Evolutionary conservation across 2,888 invertebrate species (phyloP).

Genomic region (Chouioia cunea): DNA sequence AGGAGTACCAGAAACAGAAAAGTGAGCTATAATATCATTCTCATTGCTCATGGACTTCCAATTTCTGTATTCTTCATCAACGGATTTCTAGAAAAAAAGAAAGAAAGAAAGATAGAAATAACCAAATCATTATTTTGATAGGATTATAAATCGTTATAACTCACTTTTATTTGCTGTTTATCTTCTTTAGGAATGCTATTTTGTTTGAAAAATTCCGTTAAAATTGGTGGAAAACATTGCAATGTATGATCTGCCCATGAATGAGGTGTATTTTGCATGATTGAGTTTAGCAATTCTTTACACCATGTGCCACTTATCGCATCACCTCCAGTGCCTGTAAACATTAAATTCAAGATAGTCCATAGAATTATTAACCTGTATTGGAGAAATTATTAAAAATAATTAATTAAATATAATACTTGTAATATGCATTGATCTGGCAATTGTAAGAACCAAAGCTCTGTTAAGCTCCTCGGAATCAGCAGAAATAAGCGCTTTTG

Average conservation of each 20-base stretch:
- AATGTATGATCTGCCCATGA: conserved; percentile 95
- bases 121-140: not conserved
- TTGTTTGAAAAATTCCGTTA: conserved; percentile 90
- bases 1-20: conserved; percentile 91
- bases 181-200: conserved; percentile 89
- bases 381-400: not conserved
- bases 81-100: conserved; percentile 75
- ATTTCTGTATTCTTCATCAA: conserved; percentile 95
- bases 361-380: conserved; percentile 1
- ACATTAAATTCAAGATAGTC: conserved; percentile 17
- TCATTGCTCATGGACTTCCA: conserved; percentile 98
- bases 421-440: conserved; percentile 93
- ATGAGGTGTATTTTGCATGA: conserved; percentile 95
- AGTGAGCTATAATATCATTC: conserved; percentile 95
- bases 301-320: conserved; percentile 83
- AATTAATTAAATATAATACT: conserved; percentile 71
- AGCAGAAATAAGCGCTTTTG: conserved; percentile 90
- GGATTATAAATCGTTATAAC: not conserved
- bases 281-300: conserved; percentile 88
- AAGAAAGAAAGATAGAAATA: too few relatives aligned
- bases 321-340: conserved; percentile 69
- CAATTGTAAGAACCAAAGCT: conserved; percentile 92
- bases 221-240: conserved; percentile 89
- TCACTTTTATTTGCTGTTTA: conserved; percentile 84
- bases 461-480: conserved; percentile 96